Conservation (phyloP, 2,113 vertebrate genomes). For the Barnardius zonarius region DNA sequence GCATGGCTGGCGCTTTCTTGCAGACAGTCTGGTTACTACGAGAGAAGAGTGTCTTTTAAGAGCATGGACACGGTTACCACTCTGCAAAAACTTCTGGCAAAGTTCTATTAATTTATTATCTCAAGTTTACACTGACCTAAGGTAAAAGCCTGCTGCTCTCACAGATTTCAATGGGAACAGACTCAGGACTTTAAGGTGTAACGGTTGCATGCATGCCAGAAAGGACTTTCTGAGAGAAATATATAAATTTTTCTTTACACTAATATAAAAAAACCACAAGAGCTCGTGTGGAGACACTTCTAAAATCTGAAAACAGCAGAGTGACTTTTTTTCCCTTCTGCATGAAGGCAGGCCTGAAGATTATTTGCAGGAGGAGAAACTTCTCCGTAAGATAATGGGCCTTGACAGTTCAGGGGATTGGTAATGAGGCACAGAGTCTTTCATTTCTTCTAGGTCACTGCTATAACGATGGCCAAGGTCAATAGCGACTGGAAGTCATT, state of each 20-base stretch:
- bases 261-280: not conserved
- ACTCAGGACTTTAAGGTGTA: not conserved
- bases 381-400: slow-evolving; percentile 2
- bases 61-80: not conserved
- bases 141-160: not conserved
- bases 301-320: not conserved
- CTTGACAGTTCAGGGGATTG: not conserved
- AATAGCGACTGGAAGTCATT: slow-evolving; percentile 35
- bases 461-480: slow-evolving; percentile 14
- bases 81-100: slow-evolving; percentile 12
- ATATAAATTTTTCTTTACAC: not conserved
- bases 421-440: slow-evolving; percentile 26
- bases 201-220: not conserved
- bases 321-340: not conserved
- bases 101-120: not conserved
- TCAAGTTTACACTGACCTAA: not conserved
- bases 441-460: slow-evolving; percentile 33
- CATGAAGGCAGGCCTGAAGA: not conserved
- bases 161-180: not conserved
- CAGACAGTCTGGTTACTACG: not conserved
- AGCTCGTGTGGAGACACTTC: not conserved
- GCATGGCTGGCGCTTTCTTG: not conserved
- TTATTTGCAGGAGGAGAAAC: slow-evolving; percentile 29
- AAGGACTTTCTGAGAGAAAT: not conserved
- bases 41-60: not conserved